Conservation (phyloP, 2,113 vertebrate species). For the Atractosteus spatula region DNA sequence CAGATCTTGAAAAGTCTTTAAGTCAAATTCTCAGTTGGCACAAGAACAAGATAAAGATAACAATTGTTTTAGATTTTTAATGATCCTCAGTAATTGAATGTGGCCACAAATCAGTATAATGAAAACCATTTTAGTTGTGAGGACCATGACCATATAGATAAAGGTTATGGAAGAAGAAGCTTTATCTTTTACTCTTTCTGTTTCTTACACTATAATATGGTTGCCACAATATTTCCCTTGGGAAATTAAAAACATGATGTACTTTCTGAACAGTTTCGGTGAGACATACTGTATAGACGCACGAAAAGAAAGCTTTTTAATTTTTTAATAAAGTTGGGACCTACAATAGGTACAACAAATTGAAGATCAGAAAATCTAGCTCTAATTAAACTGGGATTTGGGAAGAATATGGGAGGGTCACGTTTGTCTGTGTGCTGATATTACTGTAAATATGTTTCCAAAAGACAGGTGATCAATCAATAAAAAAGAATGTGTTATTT, state of each 20-base stretch:
- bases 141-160: too few relatives aligned
- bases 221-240: constrained; percentile 55
- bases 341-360: constrained; percentile 51
- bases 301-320: constrained; percentile 58
- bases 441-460: neutral
- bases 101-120: too few relatives aligned
- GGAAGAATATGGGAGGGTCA: constrained; percentile 53
- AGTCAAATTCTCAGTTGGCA: too few relatives aligned
- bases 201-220: constrained; percentile 52
- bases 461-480: neutral
- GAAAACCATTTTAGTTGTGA: too few relatives aligned
- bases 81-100: too few relatives aligned
- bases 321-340: constrained; percentile 65
- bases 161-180: constrained; percentile 16
- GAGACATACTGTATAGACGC: constrained; percentile 52
- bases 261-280: constrained; percentile 54
- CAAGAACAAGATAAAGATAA: too few relatives aligned
- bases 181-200: constrained; percentile 51
- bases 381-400: constrained; percentile 73
- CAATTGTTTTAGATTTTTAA: too few relatives aligned
- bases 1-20: too few relatives aligned
- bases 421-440: constrained; percentile 60
- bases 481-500: neutral
- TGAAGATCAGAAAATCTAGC: constrained; percentile 56
- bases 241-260: constrained; percentile 76